phyloP scores from a whole-genome alignment of 2,888 invertebrate species.

The Dioctria linearis region DNA sequence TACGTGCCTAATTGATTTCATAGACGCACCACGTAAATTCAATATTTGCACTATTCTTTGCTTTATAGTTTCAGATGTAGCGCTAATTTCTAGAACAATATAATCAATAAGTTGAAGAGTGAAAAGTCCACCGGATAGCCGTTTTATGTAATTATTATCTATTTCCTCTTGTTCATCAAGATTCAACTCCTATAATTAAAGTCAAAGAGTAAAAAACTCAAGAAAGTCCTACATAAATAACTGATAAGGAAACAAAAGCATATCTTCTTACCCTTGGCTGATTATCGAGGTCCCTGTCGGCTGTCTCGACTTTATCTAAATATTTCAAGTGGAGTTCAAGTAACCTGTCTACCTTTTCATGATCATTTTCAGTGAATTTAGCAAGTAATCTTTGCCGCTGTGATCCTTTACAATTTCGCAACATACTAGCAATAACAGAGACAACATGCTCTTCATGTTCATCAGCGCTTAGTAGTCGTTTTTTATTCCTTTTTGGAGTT shows the following conservation, averaged over 20 bases:
- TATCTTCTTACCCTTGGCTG: conserved; percentile 67
- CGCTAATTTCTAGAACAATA: conserved; percentile 83
- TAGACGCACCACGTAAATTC: conserved; percentile 89
- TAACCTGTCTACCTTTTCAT: conserved; percentile 97
- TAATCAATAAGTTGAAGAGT: conserved; percentile 96
- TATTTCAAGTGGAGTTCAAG: conserved; percentile 98
- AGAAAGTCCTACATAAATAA: background rate
- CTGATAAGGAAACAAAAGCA: background rate
- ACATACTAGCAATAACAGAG: conserved; percentile 93
- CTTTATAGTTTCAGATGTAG: conserved; percentile 81
- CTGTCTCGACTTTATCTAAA: conserved; percentile 89
- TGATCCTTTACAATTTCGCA: conserved; percentile 91
- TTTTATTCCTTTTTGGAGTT: conserved; percentile 90
- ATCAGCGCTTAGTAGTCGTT: conserved; percentile 84
- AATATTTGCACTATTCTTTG: conserved; percentile 91
- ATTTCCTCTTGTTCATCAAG: conserved; percentile 82
- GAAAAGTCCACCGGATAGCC: conserved; percentile 95
- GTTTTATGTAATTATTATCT: conserved; percentile 89
- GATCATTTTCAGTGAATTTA: conserved; percentile 98
- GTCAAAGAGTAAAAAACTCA: conserved; percentile 33
- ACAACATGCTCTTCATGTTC: conserved; percentile 97
- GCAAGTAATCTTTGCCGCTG: conserved; percentile 91
- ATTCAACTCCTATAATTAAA: conserved; percentile 62
- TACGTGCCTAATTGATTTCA: conserved; percentile 92
- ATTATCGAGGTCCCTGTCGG: conserved; percentile 83